Evolutionary conservation across 2,113 vertebrate species (phyloP), one percentile per base, ranked within the genome.

Genomic region (Toxotes jaculatrix): DNA sequence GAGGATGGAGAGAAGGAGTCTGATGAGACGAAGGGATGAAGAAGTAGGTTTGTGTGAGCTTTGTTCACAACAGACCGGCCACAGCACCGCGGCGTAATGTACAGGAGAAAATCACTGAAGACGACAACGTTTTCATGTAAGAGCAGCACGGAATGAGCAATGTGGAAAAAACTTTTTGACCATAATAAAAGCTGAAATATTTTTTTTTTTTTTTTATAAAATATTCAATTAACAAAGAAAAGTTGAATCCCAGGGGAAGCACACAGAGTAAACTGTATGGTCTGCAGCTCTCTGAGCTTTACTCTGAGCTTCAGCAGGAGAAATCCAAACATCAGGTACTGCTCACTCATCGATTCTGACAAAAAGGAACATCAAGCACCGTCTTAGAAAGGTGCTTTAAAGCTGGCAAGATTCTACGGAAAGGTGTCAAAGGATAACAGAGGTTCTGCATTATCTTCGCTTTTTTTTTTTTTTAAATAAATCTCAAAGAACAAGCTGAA

Each of bases 11-110:
- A 47, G 77, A 66, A 61, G 38, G 74, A 77, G 78, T 13, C 45
- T 59, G 87, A 91, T 67, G 69, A 86, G 80, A 82, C 49, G 0
- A 72, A 76, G 77, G 61, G 78, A 71, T 21, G 79, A 64, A 70
- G 51, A 27, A 59, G 56, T 23, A 62, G 23, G 55, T 40, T 14
- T 19, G 7, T 32, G 5, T 19, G 40, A 38, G 73, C 76, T 79
- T 79, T 69, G 70, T 73, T 82, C 59, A 69, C 66, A 36, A 65
- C 63, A 38, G 53, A 67, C 62, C 51, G 8, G 69, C 75, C 74
- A 0, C 56, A 1, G 47, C 0, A 23, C 31, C n/a, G 45, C 65
- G 36, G n/a, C 21, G 56, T 13, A 45, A 74, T 3, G 67, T 3
- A 49, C 38, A 63, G 72, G 47, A 66, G 53, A 32, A 63, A 69